Evolutionary conservation across 1,140 invertebrate genomes (phyloP), one percentile per base, ranked within the genome.

Genomic region (Leptoteleia sp.): DNA sequence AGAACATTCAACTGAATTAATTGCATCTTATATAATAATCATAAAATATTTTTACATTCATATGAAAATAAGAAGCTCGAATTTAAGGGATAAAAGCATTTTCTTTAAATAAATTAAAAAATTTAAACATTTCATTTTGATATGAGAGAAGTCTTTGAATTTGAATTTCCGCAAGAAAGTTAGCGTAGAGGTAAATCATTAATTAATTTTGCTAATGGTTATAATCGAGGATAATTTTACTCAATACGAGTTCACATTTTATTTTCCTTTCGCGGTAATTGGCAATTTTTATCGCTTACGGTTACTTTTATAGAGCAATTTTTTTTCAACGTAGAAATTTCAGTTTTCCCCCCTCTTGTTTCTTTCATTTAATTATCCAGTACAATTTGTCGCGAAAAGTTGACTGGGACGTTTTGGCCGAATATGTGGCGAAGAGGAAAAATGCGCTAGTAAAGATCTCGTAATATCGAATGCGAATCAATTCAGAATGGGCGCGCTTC

Each of bases 401-500:
- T 59, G 59, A 70, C 50, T 11, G n/a, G 4, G 17, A 38, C 16
- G 47, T 1, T 29, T 61, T 50, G 52, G 45, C 55, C 68, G 29
- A 72, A 72, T 61, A 31, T 15, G 22, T 29, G 19, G 16, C n/a
- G 11, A 12, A 13, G 4, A 13, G 27, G 35, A 59, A 71, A 54
- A 72, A 37, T 54, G n/a, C 19, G 11, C 8, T 6, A 29, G 37
- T 13, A 27, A 45, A 16, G 29, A 45, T 59, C 61, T 55, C 43
- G 33, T 65, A 75, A 75, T 61, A 67, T 61, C 40, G 52, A 65
- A 65, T 52, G 37, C 33, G 71, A 61, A 67, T 76, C 61, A 57
- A 61, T 76, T 47, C 47, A 13, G 22, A 27, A 31, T 8, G 19
- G 16, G 3, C 6, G 65, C 31, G 17, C 72, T 76, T 76, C 72